Conservation (phyloP, 2,888 invertebrate species). For the Sericinus montela region DNA sequence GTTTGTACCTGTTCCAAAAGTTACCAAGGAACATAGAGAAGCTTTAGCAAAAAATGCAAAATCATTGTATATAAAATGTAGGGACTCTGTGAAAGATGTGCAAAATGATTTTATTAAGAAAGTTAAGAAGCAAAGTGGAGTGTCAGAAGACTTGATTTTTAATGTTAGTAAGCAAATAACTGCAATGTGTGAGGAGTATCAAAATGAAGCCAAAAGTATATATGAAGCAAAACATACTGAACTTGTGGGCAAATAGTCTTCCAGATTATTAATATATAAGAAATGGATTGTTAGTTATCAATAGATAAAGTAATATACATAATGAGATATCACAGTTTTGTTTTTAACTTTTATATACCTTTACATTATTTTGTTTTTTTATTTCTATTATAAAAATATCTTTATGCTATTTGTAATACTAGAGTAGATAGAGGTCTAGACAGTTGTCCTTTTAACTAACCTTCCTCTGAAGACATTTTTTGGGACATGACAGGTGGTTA, state of each 20-base stretch:
- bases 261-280: too few relatives aligned
- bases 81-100: conserved; percentile 86
- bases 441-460: too few relatives aligned
- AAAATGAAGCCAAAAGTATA: conserved; percentile 57
- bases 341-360: too few relatives aligned
- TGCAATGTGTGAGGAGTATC: conserved; percentile 83
- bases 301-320: too few relatives aligned
- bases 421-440: too few relatives aligned
- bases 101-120: conserved; percentile 86
- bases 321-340: too few relatives aligned
- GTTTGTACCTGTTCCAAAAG: conserved; percentile 93
- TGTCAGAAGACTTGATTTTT: conserved; percentile 85
- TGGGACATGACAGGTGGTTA: too few relatives aligned
- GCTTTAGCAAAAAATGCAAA: conserved; percentile 93
- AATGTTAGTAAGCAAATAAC: conserved; percentile 85
- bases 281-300: too few relatives aligned
- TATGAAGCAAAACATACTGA: conserved; percentile 86
- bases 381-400: too few relatives aligned
- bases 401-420: too few relatives aligned
- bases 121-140: conserved; percentile 83
- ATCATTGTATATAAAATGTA: conserved; percentile 86
- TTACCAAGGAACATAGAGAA: conserved; percentile 96
- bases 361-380: too few relatives aligned
- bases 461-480: too few relatives aligned
- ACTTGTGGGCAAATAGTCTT: conserved; percentile 79